Conservation (phyloP, 1,140 invertebrate genomes). For the Onthophagus taurus region DNA sequence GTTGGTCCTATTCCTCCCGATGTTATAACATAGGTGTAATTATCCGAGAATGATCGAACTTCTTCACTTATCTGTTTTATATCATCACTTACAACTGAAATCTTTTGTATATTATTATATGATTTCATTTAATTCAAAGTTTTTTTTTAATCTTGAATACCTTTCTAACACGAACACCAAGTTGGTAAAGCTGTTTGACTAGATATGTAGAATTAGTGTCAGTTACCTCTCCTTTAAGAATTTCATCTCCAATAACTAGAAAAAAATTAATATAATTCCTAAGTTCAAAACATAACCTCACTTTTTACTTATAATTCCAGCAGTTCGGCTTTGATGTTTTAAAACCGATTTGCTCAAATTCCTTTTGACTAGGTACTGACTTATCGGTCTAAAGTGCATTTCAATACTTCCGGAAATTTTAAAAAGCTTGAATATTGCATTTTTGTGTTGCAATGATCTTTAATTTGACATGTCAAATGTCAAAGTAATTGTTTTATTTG, state of each 20-base stretch:
- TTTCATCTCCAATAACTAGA: conserved; percentile 73
- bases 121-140: too few species aligned
- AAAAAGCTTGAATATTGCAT: too few species aligned
- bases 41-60: conserved; percentile 53
- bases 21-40: conserved; percentile 59
- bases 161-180: conserved; percentile 57
- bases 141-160: conserved; percentile 31
- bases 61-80: conserved; percentile 59
- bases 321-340: neutral
- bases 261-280: conserved; percentile 7
- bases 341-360: neutral
- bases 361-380: too few species aligned
- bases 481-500: too few species aligned
- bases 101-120: conserved; percentile 36
- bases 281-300: neutral
- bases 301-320: conserved; percentile 6
- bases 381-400: too few species aligned
- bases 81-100: conserved; percentile 62
- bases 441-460: too few species aligned
- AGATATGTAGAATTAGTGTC: conserved; percentile 70
- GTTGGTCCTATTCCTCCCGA: conserved; percentile 76
- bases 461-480: too few species aligned
- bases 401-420: too few species aligned
- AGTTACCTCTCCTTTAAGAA: conserved; percentile 67
- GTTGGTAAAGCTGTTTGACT: conserved; percentile 50